Evolutionary conservation across 1,140 invertebrate species (phyloP).

Genomic region (Drosophila burlai): DNA sequence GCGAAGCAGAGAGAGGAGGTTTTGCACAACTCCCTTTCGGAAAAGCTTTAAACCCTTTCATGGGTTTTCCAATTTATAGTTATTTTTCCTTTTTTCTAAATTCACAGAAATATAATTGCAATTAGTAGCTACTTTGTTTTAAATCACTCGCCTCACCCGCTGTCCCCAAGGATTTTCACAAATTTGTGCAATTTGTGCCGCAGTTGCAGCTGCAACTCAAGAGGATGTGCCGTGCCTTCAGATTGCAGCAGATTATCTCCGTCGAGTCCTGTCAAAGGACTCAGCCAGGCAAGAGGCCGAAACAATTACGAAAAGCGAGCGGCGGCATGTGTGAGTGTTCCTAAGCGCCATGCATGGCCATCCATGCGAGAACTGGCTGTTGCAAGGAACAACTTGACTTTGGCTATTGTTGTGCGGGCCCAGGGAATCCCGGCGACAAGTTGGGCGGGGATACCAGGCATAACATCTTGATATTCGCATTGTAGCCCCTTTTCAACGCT

Average conservation of each 20-base stretch:
- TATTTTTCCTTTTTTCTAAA: neutral
- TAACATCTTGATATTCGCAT: conserved; percentile 73
- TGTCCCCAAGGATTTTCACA: conserved; percentile 4
- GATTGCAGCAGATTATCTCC: conserved; percentile 69
- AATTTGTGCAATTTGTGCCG: conserved; percentile 66
- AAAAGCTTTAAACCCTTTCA: neutral
- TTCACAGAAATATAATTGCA: neutral
- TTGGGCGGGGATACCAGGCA: conserved; percentile 20
- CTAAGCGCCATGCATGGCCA: conserved; percentile 51
- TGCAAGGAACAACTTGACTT: conserved; percentile 53
- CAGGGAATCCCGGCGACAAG: conserved; percentile 52
- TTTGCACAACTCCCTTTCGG: neutral
- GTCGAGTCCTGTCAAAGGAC: conserved; percentile 51
- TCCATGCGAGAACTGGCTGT: conserved; percentile 39
- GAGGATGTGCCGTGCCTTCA: conserved; percentile 1
- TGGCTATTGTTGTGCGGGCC: conserved; percentile 58
- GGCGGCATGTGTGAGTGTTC: conserved; percentile 1
- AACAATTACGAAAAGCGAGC: conserved; percentile 62
- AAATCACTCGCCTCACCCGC: no score
- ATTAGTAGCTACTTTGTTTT: neutral
- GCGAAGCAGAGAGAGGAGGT: neutral
- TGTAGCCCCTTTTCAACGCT: conserved; percentile 30
- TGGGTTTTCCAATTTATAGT: neutral
- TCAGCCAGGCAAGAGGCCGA: conserved; percentile 65
- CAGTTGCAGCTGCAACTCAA: conserved; percentile 14